Conservation (phyloP, 1,140 invertebrate species). For the Cylas formicarius region DNA sequence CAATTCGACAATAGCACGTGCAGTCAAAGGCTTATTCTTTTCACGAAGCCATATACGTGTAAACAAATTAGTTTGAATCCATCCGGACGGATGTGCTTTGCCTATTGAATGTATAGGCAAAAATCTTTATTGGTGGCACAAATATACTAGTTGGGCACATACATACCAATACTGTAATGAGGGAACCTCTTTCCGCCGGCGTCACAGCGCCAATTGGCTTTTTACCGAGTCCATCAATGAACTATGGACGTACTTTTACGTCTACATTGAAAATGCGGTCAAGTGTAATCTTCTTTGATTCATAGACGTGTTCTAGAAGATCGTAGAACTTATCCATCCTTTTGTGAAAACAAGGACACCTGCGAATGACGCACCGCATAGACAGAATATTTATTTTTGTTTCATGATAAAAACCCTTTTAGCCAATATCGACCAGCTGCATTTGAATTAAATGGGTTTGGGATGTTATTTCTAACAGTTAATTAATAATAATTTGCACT, state of each 20-base stretch:
- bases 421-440: conserved; percentile 6
- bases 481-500: conserved; percentile 11
- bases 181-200: too few species aligned
- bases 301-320: conserved; percentile 4
- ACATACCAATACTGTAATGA: not conserved
- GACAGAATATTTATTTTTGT: too few species aligned
- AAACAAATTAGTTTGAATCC: conserved; percentile 7
- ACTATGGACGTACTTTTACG: conserved; percentile 6
- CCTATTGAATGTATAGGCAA: conserved; percentile 5
- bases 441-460: conserved; percentile 8
- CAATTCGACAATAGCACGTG: conserved; percentile 10
- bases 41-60: too few species aligned
- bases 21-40: too few species aligned
- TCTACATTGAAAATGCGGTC: conserved; percentile 8
- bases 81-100: conserved; percentile 9
- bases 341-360: conserved; percentile 5
- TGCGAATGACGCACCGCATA: too few species aligned
- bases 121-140: too few species aligned
- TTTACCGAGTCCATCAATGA: conserved; percentile 4
- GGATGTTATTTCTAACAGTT: conserved; percentile 3
- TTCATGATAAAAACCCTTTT: too few species aligned
- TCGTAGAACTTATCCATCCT: conserved; percentile 4
- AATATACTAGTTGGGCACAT: too few species aligned
- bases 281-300: conserved; percentile 4
- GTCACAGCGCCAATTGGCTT: too few species aligned